These are phyloP conservation scores for Nannoperca obscura DNA, from an alignment of 2,797 vertebrate genomes.

Conservation along the genomic window DNA sequence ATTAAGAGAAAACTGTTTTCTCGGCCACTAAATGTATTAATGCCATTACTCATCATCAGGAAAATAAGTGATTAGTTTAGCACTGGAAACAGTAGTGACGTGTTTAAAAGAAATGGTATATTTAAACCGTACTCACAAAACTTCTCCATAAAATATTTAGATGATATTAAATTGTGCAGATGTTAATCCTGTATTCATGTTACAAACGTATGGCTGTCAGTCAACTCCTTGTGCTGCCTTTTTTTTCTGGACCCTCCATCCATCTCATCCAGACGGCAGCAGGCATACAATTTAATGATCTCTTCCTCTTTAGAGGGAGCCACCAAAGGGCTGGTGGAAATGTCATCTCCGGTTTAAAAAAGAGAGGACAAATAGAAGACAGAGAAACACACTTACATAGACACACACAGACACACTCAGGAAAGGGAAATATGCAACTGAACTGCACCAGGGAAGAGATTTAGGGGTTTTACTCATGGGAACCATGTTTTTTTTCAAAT, in stretches of 20 bases:
- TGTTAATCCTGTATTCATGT: slow-evolving; percentile 32
- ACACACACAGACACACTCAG: slow-evolving; percentile 14
- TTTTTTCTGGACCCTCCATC: slow-evolving; percentile 40
- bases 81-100: not conserved
- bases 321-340: slow-evolving; percentile 52
- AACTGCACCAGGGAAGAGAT: slow-evolving; percentile 25
- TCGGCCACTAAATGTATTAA: not conserved
- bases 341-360: slow-evolving; percentile 43
- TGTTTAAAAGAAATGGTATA: not conserved
- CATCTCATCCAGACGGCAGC: slow-evolving; percentile 47
- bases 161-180: slow-evolving; percentile 21
- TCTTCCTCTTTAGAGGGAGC: slow-evolving; percentile 46
- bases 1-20: too few relatives aligned
- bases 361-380: not conserved
- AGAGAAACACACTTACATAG: slow-evolving; percentile 6
- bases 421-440: slow-evolving; percentile 25
- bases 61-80: not conserved
- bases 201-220: slow-evolving; percentile 12
- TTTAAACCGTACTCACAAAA: slow-evolving; percentile 20
- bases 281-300: slow-evolving; percentile 62
- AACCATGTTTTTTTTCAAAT: slow-evolving; percentile 40
- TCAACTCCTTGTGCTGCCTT: slow-evolving; percentile 17
- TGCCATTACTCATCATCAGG: slow-evolving; percentile 6
- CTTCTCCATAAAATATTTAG: slow-evolving; percentile 2
- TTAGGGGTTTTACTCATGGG: slow-evolving; percentile 44